phyloP scores from a whole-genome alignment of 2,113 vertebrate species.

The Sapajus apella region DNA sequence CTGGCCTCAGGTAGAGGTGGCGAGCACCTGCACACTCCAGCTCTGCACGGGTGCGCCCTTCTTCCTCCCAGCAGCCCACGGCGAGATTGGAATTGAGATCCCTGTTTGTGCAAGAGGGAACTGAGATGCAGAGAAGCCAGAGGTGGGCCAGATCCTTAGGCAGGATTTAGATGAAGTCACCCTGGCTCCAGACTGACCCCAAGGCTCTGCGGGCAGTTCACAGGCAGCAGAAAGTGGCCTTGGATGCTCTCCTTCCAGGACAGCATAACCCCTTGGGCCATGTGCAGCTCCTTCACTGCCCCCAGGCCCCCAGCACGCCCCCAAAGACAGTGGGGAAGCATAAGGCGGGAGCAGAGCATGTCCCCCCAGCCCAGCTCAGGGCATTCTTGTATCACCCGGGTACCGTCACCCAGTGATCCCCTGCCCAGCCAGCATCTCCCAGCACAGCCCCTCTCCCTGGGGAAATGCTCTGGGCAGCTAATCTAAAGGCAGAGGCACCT shows the following conservation, averaged over 20 bases:
- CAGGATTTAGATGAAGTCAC: not conserved
- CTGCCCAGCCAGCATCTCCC: not conserved
- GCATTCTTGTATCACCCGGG: not conserved
- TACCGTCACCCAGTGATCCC: accelerated
- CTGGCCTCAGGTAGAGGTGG: not conserved
- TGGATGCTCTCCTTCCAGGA: not conserved
- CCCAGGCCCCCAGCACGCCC: not conserved
- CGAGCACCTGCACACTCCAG: not conserved
- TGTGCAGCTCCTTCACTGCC: not conserved
- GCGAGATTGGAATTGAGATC: not conserved
- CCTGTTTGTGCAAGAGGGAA: not conserved
- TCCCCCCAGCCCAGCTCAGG: not conserved
- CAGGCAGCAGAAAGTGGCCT: not conserved
- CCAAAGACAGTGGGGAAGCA: not conserved
- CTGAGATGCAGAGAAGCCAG: not conserved
- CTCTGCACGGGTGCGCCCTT: not conserved
- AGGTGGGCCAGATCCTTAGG: not conserved
- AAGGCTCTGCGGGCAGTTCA: not conserved
- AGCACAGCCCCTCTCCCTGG: not conserved
- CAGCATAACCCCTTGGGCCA: too few species aligned
- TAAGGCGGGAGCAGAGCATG: not conserved
- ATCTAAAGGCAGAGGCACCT: not conserved
- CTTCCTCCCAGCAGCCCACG: not conserved
- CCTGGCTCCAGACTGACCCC: not conserved
- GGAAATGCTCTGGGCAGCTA: not conserved